A percentile compares a stretch with the other conserved stretches of the same genome.
Evolutionary conservation across 2,888 invertebrate genomes (phyloP).

Genomic region (Hydraecia micacea): DNA sequence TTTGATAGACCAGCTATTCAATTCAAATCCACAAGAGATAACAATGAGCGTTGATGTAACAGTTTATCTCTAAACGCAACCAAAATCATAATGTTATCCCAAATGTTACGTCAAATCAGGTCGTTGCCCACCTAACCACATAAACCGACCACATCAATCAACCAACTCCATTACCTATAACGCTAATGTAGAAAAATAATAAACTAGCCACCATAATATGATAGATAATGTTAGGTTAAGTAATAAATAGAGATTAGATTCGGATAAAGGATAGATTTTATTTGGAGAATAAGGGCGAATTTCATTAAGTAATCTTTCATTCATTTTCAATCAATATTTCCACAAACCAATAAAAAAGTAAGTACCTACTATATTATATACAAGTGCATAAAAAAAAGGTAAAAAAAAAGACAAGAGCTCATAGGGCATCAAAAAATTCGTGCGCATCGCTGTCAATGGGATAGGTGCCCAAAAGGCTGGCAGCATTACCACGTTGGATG

Average conservation of each 20-base stretch:
- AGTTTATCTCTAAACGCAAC: conserved; percentile 8
- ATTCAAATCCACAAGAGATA: neutral
- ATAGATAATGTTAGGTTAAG: neutral
- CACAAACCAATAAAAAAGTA: no score
- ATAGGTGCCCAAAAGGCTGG: no score
- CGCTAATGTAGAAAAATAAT: conserved; percentile 25
- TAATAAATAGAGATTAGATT: neutral
- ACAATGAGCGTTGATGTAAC: neutral
- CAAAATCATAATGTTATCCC: neutral
- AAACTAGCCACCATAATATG: neutral
- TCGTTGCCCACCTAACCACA: conserved; percentile 35
- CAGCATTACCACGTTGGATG: no score
- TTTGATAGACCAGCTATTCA: neutral
- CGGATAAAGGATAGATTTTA: neutral
- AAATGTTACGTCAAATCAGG: conserved; percentile 23
- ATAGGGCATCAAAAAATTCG: no score
- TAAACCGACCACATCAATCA: conserved; percentile 45
- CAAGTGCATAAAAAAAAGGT: no score
- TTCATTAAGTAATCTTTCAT: no score
- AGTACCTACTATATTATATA: no score
- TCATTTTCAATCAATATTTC: no score
- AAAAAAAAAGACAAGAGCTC: no score
- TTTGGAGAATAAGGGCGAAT: neutral
- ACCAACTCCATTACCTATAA: conserved; percentile 29
- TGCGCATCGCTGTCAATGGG: no score